phyloP scores from a whole-genome alignment of 2,888 invertebrate species.

The Hyppa rectilinea region DNA sequence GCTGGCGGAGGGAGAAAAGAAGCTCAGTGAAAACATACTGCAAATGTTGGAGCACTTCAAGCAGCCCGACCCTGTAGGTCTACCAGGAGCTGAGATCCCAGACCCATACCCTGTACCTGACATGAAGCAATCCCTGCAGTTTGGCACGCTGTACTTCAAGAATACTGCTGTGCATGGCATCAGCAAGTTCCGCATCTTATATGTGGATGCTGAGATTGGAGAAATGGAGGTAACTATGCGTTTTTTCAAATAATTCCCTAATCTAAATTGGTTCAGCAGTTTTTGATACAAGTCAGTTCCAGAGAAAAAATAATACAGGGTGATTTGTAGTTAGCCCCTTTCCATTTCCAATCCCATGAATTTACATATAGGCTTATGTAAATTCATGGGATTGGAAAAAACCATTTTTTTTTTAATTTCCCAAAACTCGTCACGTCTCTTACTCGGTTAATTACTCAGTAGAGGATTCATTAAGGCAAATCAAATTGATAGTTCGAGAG shows the following conservation, averaged over 20 bases:
- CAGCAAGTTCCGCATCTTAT: conserved; percentile 94
- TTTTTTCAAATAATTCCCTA: not conserved
- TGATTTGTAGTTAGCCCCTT: too few species aligned
- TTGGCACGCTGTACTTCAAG: conserved; percentile 93
- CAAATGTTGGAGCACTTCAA: conserved; percentile 94
- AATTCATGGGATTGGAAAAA: too few species aligned
- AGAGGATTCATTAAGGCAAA: too few species aligned
- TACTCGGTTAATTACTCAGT: too few species aligned
- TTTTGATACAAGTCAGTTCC: too few species aligned
- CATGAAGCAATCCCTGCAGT: conserved; percentile 93
- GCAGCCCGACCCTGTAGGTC: conserved; percentile 94
- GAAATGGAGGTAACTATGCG: conserved; percentile 92
- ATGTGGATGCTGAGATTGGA: conserved; percentile 93
- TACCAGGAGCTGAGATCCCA: conserved; percentile 95
- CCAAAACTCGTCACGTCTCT: too few species aligned
- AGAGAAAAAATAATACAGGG: too few species aligned
- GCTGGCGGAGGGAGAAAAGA: conserved; percentile 90
- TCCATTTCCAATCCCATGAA: too few species aligned
- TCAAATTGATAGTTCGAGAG: too few species aligned
- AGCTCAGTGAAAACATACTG: conserved; percentile 93
- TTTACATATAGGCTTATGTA: too few species aligned
- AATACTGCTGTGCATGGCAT: conserved; percentile 94
- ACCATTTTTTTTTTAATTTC: too few species aligned
- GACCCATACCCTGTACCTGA: conserved; percentile 95
- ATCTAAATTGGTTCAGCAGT: too few species aligned